Evolutionary conservation across 2,888 invertebrate species (phyloP).

Genomic region (Tanypteryx hageni): DNA sequence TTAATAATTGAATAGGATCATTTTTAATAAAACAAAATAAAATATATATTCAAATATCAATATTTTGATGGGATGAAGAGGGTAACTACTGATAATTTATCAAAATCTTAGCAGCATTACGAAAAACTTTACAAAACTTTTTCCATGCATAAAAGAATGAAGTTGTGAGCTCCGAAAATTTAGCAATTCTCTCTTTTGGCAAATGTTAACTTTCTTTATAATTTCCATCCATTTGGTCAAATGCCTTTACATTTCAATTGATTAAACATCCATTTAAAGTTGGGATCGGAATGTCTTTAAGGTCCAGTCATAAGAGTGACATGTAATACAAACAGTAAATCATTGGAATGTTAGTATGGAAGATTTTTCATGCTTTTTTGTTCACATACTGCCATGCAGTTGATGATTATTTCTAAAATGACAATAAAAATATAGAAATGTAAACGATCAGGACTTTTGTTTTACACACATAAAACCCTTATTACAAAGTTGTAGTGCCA

Average conservation of each 20-base stretch:
- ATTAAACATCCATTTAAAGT: conserved; percentile 47
- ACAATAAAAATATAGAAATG: conserved; percentile 65
- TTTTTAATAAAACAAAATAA: conserved; percentile 8
- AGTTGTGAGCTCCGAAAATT: conserved; percentile 36
- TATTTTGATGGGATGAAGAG: conserved; percentile 12
- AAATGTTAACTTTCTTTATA: conserved; percentile 3
- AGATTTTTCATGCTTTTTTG: conserved; percentile 47
- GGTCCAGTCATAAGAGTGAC: conserved; percentile 41
- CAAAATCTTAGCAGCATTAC: conserved; percentile 24
- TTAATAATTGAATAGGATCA: neutral
- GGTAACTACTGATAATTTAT: conserved; percentile 41
- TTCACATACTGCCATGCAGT: conserved; percentile 61
- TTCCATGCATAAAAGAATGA: conserved; percentile 36
- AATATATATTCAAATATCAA: conserved; percentile 39
- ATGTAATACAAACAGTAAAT: conserved; percentile 44
- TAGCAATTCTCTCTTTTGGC: neutral
- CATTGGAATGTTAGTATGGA: conserved; percentile 64
- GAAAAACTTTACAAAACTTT: conserved; percentile 39
- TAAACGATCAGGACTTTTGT: conserved; percentile 58
- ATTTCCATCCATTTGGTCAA: conserved; percentile 6
- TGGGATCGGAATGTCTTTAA: conserved; percentile 13
- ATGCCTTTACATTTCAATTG: neutral
- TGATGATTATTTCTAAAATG: conserved; percentile 56
- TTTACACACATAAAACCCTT: conserved; percentile 59
- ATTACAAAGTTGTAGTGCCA: conserved; percentile 62